Evolutionary conservation across 2,113 vertebrate species (phyloP).

Genomic region (Peucedramus taeniatus): DNA sequence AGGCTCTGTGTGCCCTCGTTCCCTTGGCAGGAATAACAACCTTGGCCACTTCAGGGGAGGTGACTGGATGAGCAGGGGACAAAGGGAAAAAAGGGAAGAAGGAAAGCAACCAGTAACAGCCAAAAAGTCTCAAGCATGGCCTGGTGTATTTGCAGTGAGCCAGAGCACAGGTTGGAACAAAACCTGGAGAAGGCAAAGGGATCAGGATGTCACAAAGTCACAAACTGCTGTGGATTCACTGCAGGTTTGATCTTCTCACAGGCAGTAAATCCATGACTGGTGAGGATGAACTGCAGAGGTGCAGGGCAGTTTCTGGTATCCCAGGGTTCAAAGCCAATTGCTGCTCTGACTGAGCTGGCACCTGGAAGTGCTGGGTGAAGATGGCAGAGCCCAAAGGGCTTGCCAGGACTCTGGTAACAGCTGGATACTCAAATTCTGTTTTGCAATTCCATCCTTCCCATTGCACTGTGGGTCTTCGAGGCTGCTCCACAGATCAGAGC

Average conservation of each 20-base stretch:
- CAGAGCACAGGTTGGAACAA: not conserved
- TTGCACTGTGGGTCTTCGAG: not conserved
- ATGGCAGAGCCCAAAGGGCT: not conserved
- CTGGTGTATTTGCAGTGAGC: not conserved
- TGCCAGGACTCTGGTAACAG: not conserved
- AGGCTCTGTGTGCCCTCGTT: slow-evolving; percentile 11
- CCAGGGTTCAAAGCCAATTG: not conserved
- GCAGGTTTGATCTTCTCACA: not conserved
- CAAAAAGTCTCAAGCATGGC: not conserved
- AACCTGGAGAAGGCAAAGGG: not conserved
- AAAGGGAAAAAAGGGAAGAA: not conserved
- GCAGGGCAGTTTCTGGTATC: not conserved
- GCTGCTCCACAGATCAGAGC: not conserved
- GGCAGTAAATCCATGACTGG: not conserved
- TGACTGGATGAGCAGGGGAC: not conserved
- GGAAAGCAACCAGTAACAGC: not conserved
- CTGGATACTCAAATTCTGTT: not conserved
- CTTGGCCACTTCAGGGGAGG: not conserved
- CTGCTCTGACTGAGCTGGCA: not conserved
- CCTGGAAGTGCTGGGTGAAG: not conserved
- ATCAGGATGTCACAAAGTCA: not conserved
- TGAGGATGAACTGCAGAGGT: not conserved
- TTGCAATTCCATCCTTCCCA: not conserved
- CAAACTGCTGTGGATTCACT: not conserved
- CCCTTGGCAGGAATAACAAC: slow-evolving; percentile 15